Base-by-base conservation (phyloP, 2,888 invertebrate species). In the Odontocerum albicorne region DNA sequence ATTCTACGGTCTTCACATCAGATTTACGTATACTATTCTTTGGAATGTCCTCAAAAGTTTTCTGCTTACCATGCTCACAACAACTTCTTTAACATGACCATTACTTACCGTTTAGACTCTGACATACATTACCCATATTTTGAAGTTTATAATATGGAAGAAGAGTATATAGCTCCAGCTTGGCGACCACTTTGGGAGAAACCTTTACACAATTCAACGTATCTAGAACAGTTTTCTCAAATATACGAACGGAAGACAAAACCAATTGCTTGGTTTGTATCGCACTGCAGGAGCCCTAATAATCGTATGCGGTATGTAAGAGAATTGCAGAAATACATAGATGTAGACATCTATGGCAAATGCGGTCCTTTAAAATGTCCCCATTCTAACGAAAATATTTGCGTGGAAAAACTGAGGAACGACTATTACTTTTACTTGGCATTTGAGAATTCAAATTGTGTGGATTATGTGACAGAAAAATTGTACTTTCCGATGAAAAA, bases 381-480 rank as follows among this genome's bases (percentile, higher is more conserved):
- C 1, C 62, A 56, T 39, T 43, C 45, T 4, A 32, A 54, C 4
- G 42, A 59, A 4, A 38, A 52, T 19, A 70, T 64, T 27, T 79
- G 79, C 54, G 63, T 66, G 20, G 62, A 61, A 10, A 70, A 68
- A 67, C 56, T 75, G 27, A 73, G 75, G 60, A 67, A 70, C n/a
- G 73, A 82, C 55, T 87, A 87, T 66, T 84, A 81, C 66, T 87
- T 87, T 65, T 86, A 87, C 64, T 69, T 87, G 51, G 70, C 79
- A 6, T 86, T 87, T 63, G 87, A 87, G 65, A 87, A 87, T 65
- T 82, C 85, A 7, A 75, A 85, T 56, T 87, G 86, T 69, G 68
- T 72, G 42, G 86, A 87, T 67, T 87, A 87, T 66, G 82, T 87
- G 33, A 86, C 86, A 1, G 86, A 87, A 66, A 87, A 87, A 67